Conservation (phyloP, 1,140 invertebrate species). For the Semibalanus balanoides region DNA sequence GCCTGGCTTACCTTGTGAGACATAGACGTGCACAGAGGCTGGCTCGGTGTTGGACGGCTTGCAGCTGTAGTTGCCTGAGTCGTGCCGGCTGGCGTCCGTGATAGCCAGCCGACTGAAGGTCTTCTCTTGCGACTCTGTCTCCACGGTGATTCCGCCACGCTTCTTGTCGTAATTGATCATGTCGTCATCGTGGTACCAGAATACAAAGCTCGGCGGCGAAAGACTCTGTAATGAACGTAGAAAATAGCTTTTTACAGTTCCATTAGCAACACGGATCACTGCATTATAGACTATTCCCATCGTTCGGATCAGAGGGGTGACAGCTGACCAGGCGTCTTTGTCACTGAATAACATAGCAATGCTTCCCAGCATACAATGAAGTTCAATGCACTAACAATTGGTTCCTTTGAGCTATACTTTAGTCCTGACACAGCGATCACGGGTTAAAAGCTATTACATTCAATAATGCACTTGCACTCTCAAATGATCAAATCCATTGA, state of each 20-base stretch:
- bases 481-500: neutral
- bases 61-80: slow-evolving; percentile 61
- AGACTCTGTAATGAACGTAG: neutral
- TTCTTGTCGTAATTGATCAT: slow-evolving; percentile 85
- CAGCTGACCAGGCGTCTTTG: no score
- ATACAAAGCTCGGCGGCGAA: slow-evolving; percentile 30
- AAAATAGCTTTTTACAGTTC: no score
- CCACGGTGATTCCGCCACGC: slow-evolving; percentile 64
- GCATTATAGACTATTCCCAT: no score
- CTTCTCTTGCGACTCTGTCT: slow-evolving; percentile 47
- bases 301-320: no score
- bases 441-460: no score
- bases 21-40: slow-evolving; percentile 56
- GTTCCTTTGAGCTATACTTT: no score
- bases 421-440: no score
- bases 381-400: no score
- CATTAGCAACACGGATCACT: no score
- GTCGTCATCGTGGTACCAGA: slow-evolving; percentile 63
- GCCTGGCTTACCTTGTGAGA: slow-evolving; percentile 55
- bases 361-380: no score
- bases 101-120: slow-evolving; percentile 22
- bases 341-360: no score
- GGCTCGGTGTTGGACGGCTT: slow-evolving; percentile 62
- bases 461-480: no score
- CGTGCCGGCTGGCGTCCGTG: slow-evolving; percentile 15